A percentile compares a stretch with the other conserved stretches of the same genome.
Evolutionary conservation across 53 echinoderm and acorn worm genomes (phyloP).

Genomic region (Pentamera pediparva): DNA sequence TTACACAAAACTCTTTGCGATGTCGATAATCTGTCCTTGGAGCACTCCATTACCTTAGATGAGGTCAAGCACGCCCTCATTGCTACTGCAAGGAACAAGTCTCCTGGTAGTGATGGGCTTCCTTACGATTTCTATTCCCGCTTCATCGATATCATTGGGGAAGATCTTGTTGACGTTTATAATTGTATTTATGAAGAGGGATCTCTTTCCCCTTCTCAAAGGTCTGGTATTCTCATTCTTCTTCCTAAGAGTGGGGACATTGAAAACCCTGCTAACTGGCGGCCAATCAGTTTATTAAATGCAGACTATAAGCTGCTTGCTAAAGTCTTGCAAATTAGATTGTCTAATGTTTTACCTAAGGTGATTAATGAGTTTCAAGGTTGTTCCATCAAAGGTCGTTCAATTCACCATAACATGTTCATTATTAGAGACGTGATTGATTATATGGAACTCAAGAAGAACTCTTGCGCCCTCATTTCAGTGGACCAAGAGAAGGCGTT

Average conservation of each 20-base stretch:
- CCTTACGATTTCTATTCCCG: constrained; percentile 34
- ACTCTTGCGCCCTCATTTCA: constrained; percentile 31
- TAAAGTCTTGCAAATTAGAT: constrained; percentile 30
- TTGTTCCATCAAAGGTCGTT: constrained; percentile 49
- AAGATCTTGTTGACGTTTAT: constrained; percentile 32
- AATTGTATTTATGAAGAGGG: neutral
- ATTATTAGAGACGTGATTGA: constrained; percentile 45
- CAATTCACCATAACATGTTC: constrained; percentile 45
- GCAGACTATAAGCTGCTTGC: constrained; percentile 54
- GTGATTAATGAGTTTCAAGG: constrained; percentile 29
- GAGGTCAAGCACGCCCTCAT: neutral
- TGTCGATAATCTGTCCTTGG: neutral
- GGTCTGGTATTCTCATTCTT: constrained; percentile 46
- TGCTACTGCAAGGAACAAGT: constrained; percentile 24
- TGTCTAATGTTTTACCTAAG: constrained; percentile 2
- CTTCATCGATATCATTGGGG: constrained; percentile 38
- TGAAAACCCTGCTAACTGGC: constrained; percentile 40
- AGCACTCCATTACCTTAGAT: neutral
- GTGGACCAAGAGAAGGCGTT: constrained; percentile 44
- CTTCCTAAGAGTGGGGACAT: constrained; percentile 48
- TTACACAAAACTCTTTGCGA: neutral
- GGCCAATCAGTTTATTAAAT: constrained; percentile 49
- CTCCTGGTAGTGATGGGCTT: constrained; percentile 49
- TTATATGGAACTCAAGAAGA: neutral
- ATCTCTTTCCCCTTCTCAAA: constrained; percentile 21